Percentiles rank a stretch among this genome's conserved stretches.
phyloP scores from a whole-genome alignment of 1,140 invertebrate genomes.

The Panagrolaimus sp. region DNA sequence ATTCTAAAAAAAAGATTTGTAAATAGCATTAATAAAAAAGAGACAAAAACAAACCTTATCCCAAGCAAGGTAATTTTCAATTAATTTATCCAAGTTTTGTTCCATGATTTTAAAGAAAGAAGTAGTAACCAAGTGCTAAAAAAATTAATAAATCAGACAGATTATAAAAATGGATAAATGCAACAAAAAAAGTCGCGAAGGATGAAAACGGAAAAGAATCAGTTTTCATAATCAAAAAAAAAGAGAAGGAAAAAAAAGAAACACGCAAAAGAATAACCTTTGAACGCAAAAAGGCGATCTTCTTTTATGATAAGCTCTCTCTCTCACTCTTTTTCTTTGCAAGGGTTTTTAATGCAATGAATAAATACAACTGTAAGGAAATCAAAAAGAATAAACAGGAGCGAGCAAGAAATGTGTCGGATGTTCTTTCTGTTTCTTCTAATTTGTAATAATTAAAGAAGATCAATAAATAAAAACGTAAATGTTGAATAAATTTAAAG shows the following conservation, averaged over 20 bases:
- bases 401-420: too few species aligned
- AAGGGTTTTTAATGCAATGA: neutral
- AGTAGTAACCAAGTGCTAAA: too few species aligned
- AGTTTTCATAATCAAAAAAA: neutral
- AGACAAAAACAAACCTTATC: slow-evolving; percentile 62
- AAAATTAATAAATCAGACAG: too few species aligned
- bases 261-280: neutral
- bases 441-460: too few species aligned
- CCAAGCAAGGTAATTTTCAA: slow-evolving; percentile 67
- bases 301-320: slow-evolving; percentile 4
- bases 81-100: slow-evolving; percentile 62
- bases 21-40: neutral
- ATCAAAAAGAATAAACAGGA: too few species aligned
- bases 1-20: slow-evolving; percentile 61
- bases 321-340: too few species aligned
- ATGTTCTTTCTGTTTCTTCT: too few species aligned
- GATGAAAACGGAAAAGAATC: neutral
- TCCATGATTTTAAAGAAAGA: neutral
- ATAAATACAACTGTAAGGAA: too few species aligned
- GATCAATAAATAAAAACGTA: too few species aligned
- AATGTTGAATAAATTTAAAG: too few species aligned
- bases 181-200: neutral
- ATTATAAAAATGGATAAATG: neutral
- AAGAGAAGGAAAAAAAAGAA: neutral
- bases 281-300: neutral